Conservation (phyloP, 92 coral and sea anemone species). For the Parazoanthus atlanticus region DNA sequence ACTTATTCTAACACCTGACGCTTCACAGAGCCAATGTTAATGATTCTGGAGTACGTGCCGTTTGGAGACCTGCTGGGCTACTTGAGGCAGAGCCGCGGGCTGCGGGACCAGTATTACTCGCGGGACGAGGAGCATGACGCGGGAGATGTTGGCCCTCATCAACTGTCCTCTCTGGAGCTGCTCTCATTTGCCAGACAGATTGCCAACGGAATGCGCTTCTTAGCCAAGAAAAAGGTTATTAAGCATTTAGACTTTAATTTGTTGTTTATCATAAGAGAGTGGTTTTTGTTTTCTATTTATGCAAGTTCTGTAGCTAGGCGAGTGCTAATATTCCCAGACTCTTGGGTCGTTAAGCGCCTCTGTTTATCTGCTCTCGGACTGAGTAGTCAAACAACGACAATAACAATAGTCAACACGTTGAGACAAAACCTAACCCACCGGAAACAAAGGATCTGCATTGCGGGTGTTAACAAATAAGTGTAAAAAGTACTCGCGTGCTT, state of each 20-base stretch:
- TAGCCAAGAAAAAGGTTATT: constrained; percentile 26
- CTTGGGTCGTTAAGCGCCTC: no score
- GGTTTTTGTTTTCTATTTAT: neutral
- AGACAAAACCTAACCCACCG: no score
- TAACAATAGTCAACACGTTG: no score
- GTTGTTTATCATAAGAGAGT: neutral
- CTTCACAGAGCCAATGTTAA: constrained; percentile 33
- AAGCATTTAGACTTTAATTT: neutral
- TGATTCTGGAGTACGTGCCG: constrained; percentile 38
- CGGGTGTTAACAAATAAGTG: no score
- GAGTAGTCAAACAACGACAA: no score
- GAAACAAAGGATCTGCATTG: no score
- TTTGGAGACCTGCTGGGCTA: constrained; percentile 41
- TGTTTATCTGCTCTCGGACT: no score
- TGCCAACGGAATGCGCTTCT: constrained; percentile 33
- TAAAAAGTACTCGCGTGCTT: no score
- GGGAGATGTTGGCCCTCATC: constrained; percentile 6
- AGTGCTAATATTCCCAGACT: no score
- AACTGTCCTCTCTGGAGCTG: constrained; percentile 29
- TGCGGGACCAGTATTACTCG: constrained; percentile 31
- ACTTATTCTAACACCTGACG: neutral
- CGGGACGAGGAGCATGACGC: constrained; percentile 31
- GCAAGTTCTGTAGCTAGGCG: no score
- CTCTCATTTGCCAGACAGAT: constrained; percentile 39
- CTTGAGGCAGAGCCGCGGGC: constrained; percentile 39